Conservation (phyloP, 1,140 invertebrate genomes). For the Holcopasites calliopsidis region DNA sequence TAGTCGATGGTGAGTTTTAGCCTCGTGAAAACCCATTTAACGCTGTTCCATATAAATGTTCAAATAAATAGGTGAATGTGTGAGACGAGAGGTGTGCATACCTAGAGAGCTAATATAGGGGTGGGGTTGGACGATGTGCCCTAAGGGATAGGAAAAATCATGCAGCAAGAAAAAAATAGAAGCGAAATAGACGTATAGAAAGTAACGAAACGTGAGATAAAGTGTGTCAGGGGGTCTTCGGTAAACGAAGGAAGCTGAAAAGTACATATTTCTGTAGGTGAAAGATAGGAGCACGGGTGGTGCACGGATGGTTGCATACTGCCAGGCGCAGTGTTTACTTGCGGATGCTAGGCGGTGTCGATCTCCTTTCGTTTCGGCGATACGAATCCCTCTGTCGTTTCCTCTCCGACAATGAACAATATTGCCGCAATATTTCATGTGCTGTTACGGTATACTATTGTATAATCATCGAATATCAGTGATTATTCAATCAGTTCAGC, state of each 20-base stretch:
- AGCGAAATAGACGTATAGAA: too few species aligned
- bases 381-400: too few species aligned
- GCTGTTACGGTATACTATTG: neutral
- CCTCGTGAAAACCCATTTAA: too few species aligned
- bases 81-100: neutral
- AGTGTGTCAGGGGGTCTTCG: neutral
- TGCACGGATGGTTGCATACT: too few species aligned
- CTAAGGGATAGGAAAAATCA: neutral
- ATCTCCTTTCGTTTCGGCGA: conserved; percentile 3
- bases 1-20: conserved; percentile 28
- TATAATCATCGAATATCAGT: neutral
- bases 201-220: conserved; percentile 1
- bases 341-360: conserved; percentile 53
- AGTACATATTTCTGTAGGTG: neutral
- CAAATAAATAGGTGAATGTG: too few species aligned
- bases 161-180: too few species aligned
- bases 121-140: too few species aligned
- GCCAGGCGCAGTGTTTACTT: conserved; percentile 59
- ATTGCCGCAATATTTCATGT: too few species aligned
- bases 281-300: conserved; percentile 25
- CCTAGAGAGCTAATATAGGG: too few species aligned
- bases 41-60: neutral
- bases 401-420: too few species aligned
- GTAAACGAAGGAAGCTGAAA: neutral
- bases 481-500: conserved; percentile 49